Conservation (phyloP, 1,140 invertebrate genomes). For the Leguminivora glycinivorella region DNA sequence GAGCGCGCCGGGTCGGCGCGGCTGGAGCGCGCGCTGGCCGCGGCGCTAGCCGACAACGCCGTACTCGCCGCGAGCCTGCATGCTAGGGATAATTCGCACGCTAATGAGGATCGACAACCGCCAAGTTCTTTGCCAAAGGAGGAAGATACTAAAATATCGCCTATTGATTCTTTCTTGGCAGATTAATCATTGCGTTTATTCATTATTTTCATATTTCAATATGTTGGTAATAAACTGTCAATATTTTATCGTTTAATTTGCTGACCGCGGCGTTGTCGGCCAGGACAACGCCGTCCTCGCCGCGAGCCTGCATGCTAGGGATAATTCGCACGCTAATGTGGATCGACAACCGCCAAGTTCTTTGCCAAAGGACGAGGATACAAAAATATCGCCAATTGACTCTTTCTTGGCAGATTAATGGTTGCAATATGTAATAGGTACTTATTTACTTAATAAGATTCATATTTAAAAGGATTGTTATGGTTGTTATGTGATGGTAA, state of each 20-base stretch:
- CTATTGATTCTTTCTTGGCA: slow-evolving; percentile 64
- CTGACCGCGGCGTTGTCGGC: slow-evolving; percentile 55
- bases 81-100: slow-evolving; percentile 41
- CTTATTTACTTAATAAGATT: too few relatives aligned
- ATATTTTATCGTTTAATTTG: too few relatives aligned
- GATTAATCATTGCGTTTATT: slow-evolving; percentile 39
- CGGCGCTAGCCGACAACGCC: slow-evolving; percentile 57
- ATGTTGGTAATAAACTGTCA: too few relatives aligned
- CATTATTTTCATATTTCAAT: too few relatives aligned
- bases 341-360: slow-evolving; percentile 26
- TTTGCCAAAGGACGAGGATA: slow-evolving; percentile 30
- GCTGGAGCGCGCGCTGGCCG: slow-evolving; percentile 53
- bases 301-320: slow-evolving; percentile 42
- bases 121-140: slow-evolving; percentile 29
- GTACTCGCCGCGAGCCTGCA: slow-evolving; percentile 51
- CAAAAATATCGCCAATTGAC: slow-evolving; percentile 57
- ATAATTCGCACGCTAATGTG: slow-evolving; percentile 36
- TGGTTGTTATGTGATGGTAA: too few relatives aligned
- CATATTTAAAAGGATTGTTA: too few relatives aligned
- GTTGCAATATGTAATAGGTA: too few relatives aligned
- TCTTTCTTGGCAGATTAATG: slow-evolving; percentile 62
- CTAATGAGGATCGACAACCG: slow-evolving; percentile 5
- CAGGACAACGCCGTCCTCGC: slow-evolving; percentile 58
- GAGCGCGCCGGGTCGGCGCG: slow-evolving; percentile 53
- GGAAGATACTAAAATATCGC: slow-evolving; percentile 45